Percentiles rank a stretch among this genome's conserved stretches.
Evolutionary conservation across 2,797 vertebrate genomes (phyloP).

Genomic region (Acipenser oxyrinchus): DNA sequence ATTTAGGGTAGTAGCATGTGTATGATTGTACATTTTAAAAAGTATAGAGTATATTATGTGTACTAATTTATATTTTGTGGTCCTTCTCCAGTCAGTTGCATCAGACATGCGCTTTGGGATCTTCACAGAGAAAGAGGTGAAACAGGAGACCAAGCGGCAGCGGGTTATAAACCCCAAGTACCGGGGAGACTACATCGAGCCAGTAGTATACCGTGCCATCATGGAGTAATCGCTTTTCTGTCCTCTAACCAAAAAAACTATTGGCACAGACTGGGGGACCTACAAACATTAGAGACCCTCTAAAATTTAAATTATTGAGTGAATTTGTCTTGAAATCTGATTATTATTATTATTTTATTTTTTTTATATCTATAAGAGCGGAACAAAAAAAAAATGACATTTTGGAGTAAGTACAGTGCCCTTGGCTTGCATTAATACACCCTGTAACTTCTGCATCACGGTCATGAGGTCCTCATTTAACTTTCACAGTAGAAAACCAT

Average conservation of each 20-base stretch:
- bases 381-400: background rate
- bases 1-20: no score
- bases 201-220: slow-evolving; percentile 85
- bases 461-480: background rate
- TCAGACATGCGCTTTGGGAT: slow-evolving; percentile 97
- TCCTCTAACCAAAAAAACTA: background rate
- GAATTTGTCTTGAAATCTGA: background rate
- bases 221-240: slow-evolving; percentile 70
- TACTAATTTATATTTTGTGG: slow-evolving; percentile 12
- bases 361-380: background rate
- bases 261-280: slow-evolving; percentile 19
- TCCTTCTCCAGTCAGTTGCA: slow-evolving; percentile 73
- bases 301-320: slow-evolving; percentile 15
- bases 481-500: background rate
- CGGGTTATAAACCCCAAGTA: slow-evolving; percentile 93
- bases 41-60: background rate
- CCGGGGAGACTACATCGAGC: slow-evolving; percentile 91
- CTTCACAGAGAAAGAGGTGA: slow-evolving; percentile 82
- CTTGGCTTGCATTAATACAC: background rate
- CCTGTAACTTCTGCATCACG: background rate
- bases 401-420: background rate
- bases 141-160: slow-evolving; percentile 86
- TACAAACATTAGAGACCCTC: slow-evolving; percentile 9
- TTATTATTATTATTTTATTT: no score
- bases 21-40: background rate